Conservation (phyloP, 2,113 vertebrate genomes). For the Apodemus sylvaticus region DNA sequence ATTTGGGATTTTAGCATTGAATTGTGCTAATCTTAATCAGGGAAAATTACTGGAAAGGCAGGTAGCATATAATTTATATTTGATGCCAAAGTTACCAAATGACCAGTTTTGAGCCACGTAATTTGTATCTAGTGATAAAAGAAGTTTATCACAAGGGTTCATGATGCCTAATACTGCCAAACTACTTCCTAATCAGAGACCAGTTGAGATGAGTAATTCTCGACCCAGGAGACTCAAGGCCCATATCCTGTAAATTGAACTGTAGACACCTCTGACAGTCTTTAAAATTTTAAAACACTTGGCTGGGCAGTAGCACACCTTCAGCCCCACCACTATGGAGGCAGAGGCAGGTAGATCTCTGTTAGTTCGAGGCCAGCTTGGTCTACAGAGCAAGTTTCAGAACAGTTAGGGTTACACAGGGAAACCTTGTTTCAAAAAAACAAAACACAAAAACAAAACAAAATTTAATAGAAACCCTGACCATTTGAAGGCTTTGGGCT, state of each 20-base stretch:
- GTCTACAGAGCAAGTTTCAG: not conserved
- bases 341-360: not conserved
- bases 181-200: not conserved
- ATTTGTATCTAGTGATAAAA: constrained; percentile 21
- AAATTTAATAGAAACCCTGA: not conserved
- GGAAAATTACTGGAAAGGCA: not conserved
- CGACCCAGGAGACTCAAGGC: not conserved
- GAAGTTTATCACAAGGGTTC: not conserved
- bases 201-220: not conserved
- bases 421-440: not conserved
- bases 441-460: not conserved
- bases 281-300: constrained; percentile 36
- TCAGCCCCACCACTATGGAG: not conserved
- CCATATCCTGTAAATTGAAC: not conserved
- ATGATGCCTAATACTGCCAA: not conserved
- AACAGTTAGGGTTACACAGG: not conserved
- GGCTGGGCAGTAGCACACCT: not conserved
- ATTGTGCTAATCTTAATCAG: constrained; percentile 18
- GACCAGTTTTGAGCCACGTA: not conserved
- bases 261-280: not conserved
- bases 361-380: not conserved
- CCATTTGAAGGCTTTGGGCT: not conserved
- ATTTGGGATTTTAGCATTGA: constrained; percentile 37
- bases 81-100: constrained; percentile 38
- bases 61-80: not conserved